phyloP scores from a whole-genome alignment of 2,797 vertebrate species.

The Podarcis siculus region DNA sequence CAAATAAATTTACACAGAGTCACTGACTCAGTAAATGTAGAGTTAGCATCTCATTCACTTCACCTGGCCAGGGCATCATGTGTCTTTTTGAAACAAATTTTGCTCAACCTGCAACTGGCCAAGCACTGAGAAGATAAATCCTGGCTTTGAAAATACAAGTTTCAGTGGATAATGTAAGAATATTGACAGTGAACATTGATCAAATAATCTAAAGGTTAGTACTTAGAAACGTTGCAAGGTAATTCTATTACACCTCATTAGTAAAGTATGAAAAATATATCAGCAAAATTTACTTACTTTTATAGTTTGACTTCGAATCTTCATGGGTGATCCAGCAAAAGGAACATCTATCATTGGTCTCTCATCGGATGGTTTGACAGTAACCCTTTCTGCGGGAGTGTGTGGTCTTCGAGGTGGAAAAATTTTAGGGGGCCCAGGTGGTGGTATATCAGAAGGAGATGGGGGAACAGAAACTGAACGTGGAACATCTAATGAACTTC shows the following conservation, averaged over 20 bases:
- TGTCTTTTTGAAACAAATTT: background rate
- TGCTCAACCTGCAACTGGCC: background rate
- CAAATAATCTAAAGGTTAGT: background rate
- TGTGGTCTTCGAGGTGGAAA: conserved; percentile 89
- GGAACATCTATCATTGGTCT: conserved; percentile 81
- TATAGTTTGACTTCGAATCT: conserved; percentile 79
- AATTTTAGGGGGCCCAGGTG: conserved; percentile 81
- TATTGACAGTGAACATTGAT: background rate
- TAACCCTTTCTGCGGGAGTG: conserved; percentile 93
- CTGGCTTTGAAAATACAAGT: background rate
- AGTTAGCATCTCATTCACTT: background rate
- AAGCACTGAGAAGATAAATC: background rate
- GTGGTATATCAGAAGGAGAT: conserved; percentile 91
- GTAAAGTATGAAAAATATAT: background rate
- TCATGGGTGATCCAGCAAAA: conserved; percentile 87
- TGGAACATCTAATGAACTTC: conserved; percentile 92
- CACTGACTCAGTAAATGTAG: background rate
- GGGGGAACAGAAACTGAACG: conserved; percentile 95
- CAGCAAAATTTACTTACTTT: conserved; percentile 81
- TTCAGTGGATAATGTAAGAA: background rate
- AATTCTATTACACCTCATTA: background rate
- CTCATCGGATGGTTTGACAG: conserved; percentile 88
- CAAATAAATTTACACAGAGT: background rate
- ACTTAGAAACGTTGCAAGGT: background rate
- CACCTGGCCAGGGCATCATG: background rate